Conservation (phyloP, 35 echinoderm and acorn worm species). For the Heliocidaris tuberculata region DNA sequence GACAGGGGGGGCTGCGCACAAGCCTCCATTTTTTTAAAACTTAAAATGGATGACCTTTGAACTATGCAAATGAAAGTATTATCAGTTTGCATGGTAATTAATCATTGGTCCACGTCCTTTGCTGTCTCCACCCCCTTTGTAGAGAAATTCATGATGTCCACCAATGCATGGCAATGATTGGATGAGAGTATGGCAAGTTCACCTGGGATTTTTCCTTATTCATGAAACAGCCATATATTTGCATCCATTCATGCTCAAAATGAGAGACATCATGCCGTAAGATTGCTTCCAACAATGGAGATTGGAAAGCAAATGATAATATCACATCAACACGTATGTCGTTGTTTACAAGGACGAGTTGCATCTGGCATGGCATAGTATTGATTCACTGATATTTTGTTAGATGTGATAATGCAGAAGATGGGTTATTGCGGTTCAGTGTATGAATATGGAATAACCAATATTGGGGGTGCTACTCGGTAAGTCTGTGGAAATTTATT, state of each 20-base stretch:
- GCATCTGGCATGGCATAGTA: neutral
- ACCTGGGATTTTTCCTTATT: neutral
- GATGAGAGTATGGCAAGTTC: neutral
- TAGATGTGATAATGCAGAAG: neutral
- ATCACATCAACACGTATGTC: neutral
- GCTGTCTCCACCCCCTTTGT: constrained; percentile 54
- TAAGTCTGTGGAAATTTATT: neutral
- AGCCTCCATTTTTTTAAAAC: constrained; percentile 94
- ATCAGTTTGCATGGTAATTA: constrained; percentile 93
- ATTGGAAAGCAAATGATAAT: neutral
- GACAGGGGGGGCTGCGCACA: constrained; percentile 67
- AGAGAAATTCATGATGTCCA: neutral
- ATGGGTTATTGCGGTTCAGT: neutral
- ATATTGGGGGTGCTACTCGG: neutral
- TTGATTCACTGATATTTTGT: neutral
- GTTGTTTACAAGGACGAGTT: neutral
- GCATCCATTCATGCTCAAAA: neutral
- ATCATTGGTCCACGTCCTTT: constrained; percentile 69
- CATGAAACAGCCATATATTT: neutral
- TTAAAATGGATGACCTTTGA: constrained; percentile 95
- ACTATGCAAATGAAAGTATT: constrained; percentile 87
- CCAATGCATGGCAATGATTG: neutral
- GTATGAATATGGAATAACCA: neutral
- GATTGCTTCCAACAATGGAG: neutral
- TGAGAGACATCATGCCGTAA: neutral